Percentiles rank a stretch among this genome's conserved stretches.
Evolutionary conservation across 2,113 vertebrate genomes (phyloP).

Genomic region (Naja naja): DNA sequence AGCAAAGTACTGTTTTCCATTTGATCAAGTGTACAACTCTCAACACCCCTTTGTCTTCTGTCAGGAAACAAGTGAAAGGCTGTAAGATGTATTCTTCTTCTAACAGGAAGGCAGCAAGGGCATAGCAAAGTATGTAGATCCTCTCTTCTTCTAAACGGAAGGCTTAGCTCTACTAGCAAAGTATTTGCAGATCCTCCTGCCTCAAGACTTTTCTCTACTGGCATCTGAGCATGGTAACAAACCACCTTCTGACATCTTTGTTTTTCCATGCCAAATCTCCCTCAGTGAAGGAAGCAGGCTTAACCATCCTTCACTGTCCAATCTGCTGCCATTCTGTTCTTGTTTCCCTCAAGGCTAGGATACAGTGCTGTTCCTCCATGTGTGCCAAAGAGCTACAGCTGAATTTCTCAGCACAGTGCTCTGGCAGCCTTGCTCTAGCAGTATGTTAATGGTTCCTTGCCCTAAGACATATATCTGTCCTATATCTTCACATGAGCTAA

Average conservation of each 20-base stretch:
- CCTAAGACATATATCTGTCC: not conserved
- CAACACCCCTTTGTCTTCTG: not conserved
- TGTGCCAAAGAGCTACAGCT: not conserved
- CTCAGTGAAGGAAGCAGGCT: not conserved
- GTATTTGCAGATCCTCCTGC: not conserved
- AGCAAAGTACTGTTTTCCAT: not conserved
- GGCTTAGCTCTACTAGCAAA: no score
- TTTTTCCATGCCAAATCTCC: not conserved
- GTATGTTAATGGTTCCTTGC: not conserved
- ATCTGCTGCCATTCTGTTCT: not conserved
- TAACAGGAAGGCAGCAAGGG: not conserved
- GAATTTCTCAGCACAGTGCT: not conserved
- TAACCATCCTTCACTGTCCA: not conserved
- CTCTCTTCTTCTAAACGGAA: no score
- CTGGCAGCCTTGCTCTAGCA: not conserved
- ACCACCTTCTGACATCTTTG: not conserved
- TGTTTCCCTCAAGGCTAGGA: not conserved
- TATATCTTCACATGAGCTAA: not conserved
- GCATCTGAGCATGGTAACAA: not conserved
- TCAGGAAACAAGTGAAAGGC: not conserved
- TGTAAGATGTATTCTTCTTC: not conserved
- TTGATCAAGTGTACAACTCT: not conserved
- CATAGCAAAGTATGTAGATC: not conserved
- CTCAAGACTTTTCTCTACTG: not conserved
- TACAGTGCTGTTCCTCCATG: not conserved